Base-by-base conservation (phyloP, 1,140 invertebrate species). In the Adelges cooleyi region DNA sequence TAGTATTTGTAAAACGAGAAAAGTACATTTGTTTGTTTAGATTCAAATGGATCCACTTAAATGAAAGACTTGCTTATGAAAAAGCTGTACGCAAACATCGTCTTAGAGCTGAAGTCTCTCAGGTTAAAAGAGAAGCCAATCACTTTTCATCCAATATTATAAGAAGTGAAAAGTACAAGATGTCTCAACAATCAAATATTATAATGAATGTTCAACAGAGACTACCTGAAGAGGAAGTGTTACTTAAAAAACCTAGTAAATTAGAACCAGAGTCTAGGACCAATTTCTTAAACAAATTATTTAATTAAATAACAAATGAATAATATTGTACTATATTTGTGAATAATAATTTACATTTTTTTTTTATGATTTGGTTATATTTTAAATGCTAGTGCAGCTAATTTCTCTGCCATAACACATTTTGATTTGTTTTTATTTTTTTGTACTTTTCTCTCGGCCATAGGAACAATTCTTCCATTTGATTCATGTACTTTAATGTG, bases 41-140 rank as follows among this genome's bases (percentile, higher is more conserved):
- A 68, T 98, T 98, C 73, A 95, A 95, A 76, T 98, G 95, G 95
- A 80, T 85, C 50, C 92, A 98, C 78, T 78, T 98, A 18, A 90
- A 87, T 72, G 95, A 97, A 77, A 81, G 92, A 71, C 77, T 97
- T 65, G 86, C 87, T 15, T 95, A 96, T 77, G 94, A 98, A 76
- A 85, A 85, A 73, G 90, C 90, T 29, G 86, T 91, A 8, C 84
- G 85, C 69, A 86, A 90, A 73, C 92, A 96, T 74, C 83, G 87
- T 74, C 74, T 96, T 44, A 76, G 86, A 67, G 82, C 86, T 17
- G 95, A 97, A 79, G 89, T 98, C 51, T 82, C 89, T 5, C 87
- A 93, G 72, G 92, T 88, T 0, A 95, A 95, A 76, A 84, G 85
- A 72, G 90, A 96, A 77, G 84, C 89, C 3, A 69, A 53, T 65